Conservation (phyloP, 2,888 invertebrate species). For the Heliconius cydno region DNA sequence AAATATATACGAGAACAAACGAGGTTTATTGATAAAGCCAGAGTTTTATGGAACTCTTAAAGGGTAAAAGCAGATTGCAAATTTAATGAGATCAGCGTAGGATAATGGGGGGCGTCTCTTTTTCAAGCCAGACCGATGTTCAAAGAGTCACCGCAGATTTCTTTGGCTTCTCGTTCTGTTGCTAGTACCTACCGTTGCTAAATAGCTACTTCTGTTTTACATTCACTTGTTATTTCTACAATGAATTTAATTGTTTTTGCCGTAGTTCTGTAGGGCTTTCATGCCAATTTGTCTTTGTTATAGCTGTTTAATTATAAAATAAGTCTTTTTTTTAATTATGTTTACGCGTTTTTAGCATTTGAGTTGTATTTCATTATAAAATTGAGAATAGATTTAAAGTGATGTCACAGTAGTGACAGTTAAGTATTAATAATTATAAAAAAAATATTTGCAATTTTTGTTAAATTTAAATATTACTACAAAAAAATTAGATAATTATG, state of each 20-base stretch:
- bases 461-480: no score
- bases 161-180: slow-evolving; percentile 36
- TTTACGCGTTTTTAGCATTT: neutral
- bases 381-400: neutral
- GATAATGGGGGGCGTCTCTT: slow-evolving; percentile 36
- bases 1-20: slow-evolving; percentile 28
- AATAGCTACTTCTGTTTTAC: slow-evolving; percentile 26
- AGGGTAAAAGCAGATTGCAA: slow-evolving; percentile 37
- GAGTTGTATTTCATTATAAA: neutral
- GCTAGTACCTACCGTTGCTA: slow-evolving; percentile 18
- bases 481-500: no score
- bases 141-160: slow-evolving; percentile 37
- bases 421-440: neutral
- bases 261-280: neutral
- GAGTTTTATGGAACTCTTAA: slow-evolving; percentile 38
- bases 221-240: slow-evolving; percentile 6
- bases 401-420: neutral
- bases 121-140: slow-evolving; percentile 37
- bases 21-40: slow-evolving; percentile 36
- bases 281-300: neutral
- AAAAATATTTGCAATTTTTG: neutral
- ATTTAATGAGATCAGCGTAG: slow-evolving; percentile 46
- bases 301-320: neutral
- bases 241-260: slow-evolving; percentile 16
- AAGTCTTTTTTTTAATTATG: neutral